A percentile compares a stretch with the other conserved stretches of the same genome.
Evolutionary conservation across 2,797 vertebrate genomes (phyloP).

Genomic region (Enteromius paludinosus): DNA sequence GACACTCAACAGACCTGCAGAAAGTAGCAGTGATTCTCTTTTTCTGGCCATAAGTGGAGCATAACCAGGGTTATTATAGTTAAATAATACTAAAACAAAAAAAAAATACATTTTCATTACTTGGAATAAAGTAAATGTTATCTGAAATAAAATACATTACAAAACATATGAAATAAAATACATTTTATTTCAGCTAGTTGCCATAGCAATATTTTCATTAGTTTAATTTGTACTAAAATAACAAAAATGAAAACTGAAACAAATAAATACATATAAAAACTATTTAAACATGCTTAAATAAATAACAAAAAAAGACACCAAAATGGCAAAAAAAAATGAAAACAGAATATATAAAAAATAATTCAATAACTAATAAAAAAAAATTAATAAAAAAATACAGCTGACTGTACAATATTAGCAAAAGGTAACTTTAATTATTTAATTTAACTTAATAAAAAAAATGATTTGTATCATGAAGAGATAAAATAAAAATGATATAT

Average conservation of each 20-base stretch:
- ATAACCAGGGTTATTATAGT: not conserved
- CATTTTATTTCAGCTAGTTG: not conserved
- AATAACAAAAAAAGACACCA: too few relatives aligned
- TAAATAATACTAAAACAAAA: not conserved
- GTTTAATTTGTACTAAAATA: not conserved
- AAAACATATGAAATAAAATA: not conserved
- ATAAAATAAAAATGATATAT: not conserved
- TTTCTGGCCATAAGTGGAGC: not conserved
- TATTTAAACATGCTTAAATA: too few relatives aligned
- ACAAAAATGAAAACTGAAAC: not conserved
- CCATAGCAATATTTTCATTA: not conserved
- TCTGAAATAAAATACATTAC: not conserved
- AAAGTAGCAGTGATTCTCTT: not conserved
- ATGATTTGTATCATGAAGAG: not conserved
- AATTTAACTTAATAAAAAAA: too few relatives aligned
- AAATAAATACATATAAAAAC: too few relatives aligned
- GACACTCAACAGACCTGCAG: slow-evolving; percentile 65
- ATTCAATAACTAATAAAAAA: too few relatives aligned
- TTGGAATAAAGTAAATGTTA: not conserved
- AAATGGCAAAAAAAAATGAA: too few relatives aligned
- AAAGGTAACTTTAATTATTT: too few relatives aligned
- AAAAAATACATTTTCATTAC: not conserved
- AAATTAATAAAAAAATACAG: too few relatives aligned
- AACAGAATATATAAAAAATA: too few relatives aligned
- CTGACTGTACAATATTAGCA: too few relatives aligned